Percentiles rank a stretch among this genome's conserved stretches.
Evolutionary conservation across 2,888 invertebrate species (phyloP).

Genomic region (Acronicta alni): DNA sequence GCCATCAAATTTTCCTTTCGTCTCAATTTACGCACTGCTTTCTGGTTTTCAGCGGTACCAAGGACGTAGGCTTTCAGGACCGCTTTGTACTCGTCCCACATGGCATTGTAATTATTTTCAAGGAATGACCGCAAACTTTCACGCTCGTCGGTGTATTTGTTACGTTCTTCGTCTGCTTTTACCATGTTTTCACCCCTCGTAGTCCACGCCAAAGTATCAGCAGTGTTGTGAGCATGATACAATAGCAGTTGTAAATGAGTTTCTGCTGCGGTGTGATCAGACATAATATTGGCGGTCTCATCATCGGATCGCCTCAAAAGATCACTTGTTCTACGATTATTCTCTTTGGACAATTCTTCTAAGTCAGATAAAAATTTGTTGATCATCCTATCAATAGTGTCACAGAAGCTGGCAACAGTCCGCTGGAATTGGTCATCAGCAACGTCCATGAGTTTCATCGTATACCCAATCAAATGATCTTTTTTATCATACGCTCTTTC

Average conservation of each 20-base stretch:
- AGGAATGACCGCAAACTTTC: conserved; percentile 78
- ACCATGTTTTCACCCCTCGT: conserved; percentile 81
- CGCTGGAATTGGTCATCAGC: conserved; percentile 91
- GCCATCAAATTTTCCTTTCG: conserved; percentile 82
- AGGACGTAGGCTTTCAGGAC: conserved; percentile 77
- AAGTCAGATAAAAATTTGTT: conserved; percentile 80
- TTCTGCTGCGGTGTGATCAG: conserved; percentile 78
- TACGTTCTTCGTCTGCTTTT: conserved; percentile 81
- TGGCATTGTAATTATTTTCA: conserved; percentile 75
- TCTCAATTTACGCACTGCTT: conserved; percentile 77
- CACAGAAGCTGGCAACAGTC: conserved; percentile 90
- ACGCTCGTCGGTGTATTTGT: conserved; percentile 71
- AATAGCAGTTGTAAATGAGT: conserved; percentile 80
- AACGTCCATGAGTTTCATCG: conserved; percentile 88
- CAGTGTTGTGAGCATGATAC: conserved; percentile 74
- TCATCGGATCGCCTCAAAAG: conserved; percentile 71
- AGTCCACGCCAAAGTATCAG: conserved; percentile 78
- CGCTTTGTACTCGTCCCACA: conserved; percentile 82
- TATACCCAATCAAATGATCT: conserved; percentile 88
- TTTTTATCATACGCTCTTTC: conserved; percentile 89
- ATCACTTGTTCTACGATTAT: conserved; percentile 67
- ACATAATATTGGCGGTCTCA: conserved; percentile 63
- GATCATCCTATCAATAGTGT: conserved; percentile 90
- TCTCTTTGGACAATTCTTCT: conserved; percentile 72
- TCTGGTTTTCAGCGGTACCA: conserved; percentile 81